Evolutionary conservation across 2,113 vertebrate species (phyloP), one percentile per base, ranked within the genome.

Genomic region (Tachuris rubrigastra): DNA sequence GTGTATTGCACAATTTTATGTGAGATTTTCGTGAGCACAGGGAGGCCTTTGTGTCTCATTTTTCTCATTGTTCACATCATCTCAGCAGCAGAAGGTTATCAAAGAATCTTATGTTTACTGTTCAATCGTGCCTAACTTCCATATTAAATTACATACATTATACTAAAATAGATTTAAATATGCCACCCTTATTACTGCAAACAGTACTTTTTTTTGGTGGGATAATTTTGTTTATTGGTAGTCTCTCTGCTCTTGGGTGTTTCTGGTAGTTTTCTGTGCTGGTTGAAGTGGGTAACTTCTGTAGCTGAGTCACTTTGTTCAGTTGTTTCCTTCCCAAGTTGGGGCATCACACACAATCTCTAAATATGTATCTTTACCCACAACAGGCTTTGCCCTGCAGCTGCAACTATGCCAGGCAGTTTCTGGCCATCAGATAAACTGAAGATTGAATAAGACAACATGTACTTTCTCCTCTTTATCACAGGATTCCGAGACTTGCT

Each of bases 401-500:
- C 53, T 42, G 49, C 31, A 85, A 49, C 9, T 46, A 6, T 31
- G 10, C 50, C 68, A 15, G 1, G 3, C 33, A 10, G 21, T 23
- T 44, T 17, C 7, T 46, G 53, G 28, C 49, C 55, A 46, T 52
- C 37, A 20, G 25, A 41, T 52, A 68, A 85, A 20, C 33, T 24
- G n/a, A 49, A 68, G 19, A 19, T 0, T 19, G 44, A 72, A 21
- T 25, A 37, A 30, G 14, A 15, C 14, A 52, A 28, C 1, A 1
- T 15, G 10, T 39, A 5, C 23, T 65, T 59, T 58, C 37, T 63
- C n/a, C 25, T 67, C 37, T 49, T 37, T 19, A 24, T 14, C 65
- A 25, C 23, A 41, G 39, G 37, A 79, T 9, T 37, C 25, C 13
- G 46, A 49, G n/a, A 33, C 15, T 74, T 42, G 24, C 58, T 72